Evolutionary conservation across 2,888 invertebrate genomes (phyloP).

Genomic region (Ornithoptera priamus): DNA sequence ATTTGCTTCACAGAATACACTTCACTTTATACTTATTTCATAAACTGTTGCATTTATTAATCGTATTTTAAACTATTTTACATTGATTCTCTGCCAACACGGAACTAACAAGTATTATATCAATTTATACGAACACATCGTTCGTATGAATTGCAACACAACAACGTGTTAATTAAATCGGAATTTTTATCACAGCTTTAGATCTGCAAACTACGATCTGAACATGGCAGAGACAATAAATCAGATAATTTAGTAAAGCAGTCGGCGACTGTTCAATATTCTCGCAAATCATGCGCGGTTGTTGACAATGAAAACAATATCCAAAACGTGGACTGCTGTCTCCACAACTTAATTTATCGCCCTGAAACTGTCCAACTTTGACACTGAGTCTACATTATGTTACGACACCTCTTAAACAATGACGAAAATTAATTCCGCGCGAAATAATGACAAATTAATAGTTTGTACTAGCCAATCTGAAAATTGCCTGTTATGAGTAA

Average conservation of each 20-base stretch:
- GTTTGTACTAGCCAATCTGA: background rate
- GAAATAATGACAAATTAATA: background rate
- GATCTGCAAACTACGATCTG: background rate
- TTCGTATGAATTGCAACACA: background rate
- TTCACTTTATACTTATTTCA: too few relatives aligned
- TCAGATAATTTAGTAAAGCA: slow-evolving; percentile 16
- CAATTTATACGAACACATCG: too few relatives aligned
- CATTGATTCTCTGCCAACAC: too few relatives aligned
- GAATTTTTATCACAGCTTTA: background rate
- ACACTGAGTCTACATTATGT: slow-evolving; percentile 14
- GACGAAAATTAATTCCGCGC: background rate
- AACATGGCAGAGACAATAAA: slow-evolving; percentile 2
- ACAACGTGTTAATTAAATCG: background rate
- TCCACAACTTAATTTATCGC: slow-evolving; percentile 22
- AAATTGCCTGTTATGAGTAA: too few relatives aligned
- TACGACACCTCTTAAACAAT: slow-evolving; percentile 1
- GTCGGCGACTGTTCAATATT: slow-evolving; percentile 22
- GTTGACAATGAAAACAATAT: slow-evolving; percentile 26
- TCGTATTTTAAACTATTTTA: too few relatives aligned
- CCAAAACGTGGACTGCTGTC: slow-evolving; percentile 21
- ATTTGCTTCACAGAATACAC: background rate
- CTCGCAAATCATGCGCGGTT: slow-evolving; percentile 23
- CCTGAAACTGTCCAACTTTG: slow-evolving; percentile 24
- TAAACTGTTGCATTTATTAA: too few relatives aligned
- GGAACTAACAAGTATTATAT: too few relatives aligned